Conservation (phyloP, 2,113 vertebrate genomes). For the Rhodinocichla rosea region DNA sequence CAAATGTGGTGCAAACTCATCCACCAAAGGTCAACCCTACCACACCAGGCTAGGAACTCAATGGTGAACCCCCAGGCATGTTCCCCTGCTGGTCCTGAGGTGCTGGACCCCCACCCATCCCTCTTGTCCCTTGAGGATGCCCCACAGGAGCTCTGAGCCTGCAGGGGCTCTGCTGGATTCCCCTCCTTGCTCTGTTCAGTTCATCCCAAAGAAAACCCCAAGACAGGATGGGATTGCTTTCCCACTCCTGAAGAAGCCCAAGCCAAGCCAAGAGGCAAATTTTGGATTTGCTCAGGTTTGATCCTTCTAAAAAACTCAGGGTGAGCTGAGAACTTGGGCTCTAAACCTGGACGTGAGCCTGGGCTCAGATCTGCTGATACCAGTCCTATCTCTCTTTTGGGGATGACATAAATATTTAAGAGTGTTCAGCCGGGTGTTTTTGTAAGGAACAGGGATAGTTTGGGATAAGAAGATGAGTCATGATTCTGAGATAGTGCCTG, state of each 20-base stretch:
- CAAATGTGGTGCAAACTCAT: background rate
- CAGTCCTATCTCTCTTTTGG: background rate
- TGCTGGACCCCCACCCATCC: background rate
- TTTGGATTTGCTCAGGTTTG: background rate
- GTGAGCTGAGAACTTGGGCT: background rate
- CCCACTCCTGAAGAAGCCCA: background rate
- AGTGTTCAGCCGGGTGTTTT: background rate
- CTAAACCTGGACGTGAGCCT: background rate
- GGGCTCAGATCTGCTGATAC: background rate
- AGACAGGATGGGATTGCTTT: background rate
- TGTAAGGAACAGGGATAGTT: background rate
- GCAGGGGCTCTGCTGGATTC: background rate
- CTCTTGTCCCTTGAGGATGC: background rate
- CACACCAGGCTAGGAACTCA: fast-evolving
- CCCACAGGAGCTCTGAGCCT: background rate
- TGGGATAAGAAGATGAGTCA: conserved; percentile 35
- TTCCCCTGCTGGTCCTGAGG: background rate
- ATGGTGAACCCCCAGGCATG: fast-evolving
- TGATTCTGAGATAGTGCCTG: background rate
- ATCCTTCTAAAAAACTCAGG: background rate
- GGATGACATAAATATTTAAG: background rate
- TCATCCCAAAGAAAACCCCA: background rate
- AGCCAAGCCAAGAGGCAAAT: background rate
- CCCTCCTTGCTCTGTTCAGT: background rate
- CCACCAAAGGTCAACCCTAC: background rate